Percentiles rank a stretch among this genome's conserved stretches.
Evolutionary conservation across 2,888 invertebrate species (phyloP).

Genomic region (Luffia ferchaultella): DNA sequence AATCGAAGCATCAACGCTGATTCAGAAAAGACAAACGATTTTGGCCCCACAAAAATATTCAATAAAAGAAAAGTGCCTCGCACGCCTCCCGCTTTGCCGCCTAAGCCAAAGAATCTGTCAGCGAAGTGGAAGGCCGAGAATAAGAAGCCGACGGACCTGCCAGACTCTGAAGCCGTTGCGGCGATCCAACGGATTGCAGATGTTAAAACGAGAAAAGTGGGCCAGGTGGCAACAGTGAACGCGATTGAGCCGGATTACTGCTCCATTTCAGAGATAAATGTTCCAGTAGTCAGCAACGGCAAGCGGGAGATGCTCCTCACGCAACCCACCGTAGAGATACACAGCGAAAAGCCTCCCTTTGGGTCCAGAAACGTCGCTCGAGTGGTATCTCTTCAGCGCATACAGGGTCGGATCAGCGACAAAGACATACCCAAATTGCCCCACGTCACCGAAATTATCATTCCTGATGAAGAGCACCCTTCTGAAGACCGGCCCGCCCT

Average conservation of each 20-base stretch:
- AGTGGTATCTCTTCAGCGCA: slow-evolving; percentile 49
- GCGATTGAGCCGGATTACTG: slow-evolving; percentile 76
- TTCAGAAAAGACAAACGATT: slow-evolving; percentile 56
- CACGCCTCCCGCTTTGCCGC: slow-evolving; percentile 78
- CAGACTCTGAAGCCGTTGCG: slow-evolving; percentile 67
- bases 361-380: slow-evolving; percentile 44
- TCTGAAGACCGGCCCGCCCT: slow-evolving; percentile 39
- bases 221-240: slow-evolving; percentile 55
- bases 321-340: slow-evolving; percentile 61
- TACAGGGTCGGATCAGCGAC: slow-evolving; percentile 55
- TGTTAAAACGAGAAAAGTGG: slow-evolving; percentile 61
- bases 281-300: slow-evolving; percentile 67
- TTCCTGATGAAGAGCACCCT: slow-evolving; percentile 70
- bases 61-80: slow-evolving; percentile 68
- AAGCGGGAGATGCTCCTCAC: slow-evolving; percentile 61
- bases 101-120: slow-evolving; percentile 78
- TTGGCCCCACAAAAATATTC: slow-evolving; percentile 52
- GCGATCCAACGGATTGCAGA: slow-evolving; percentile 67
- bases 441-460: slow-evolving; percentile 77
- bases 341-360: slow-evolving; percentile 55
- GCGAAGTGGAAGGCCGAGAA: slow-evolving; percentile 70
- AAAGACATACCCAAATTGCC: slow-evolving; percentile 77
- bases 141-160: slow-evolving; percentile 43
- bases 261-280: slow-evolving; percentile 78
- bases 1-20: slow-evolving; percentile 53